Conservation (phyloP, 2,113 vertebrate genomes). For the Euleptes europaea region DNA sequence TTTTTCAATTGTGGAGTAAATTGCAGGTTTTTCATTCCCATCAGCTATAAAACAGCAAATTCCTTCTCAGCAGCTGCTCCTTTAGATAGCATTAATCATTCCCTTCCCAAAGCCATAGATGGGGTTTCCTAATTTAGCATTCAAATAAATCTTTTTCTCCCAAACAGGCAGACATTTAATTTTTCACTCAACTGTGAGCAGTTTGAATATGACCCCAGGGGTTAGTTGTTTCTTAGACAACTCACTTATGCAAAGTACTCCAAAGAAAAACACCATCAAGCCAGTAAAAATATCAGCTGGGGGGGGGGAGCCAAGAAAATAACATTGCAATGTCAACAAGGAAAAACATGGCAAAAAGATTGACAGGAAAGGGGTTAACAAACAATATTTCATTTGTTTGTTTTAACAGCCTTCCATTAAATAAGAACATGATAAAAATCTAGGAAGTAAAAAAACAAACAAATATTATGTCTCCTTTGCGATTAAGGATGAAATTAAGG, state of each 20-base stretch:
- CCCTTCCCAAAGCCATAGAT: neutral
- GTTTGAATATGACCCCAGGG: neutral
- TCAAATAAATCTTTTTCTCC: neutral
- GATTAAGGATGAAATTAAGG: neutral
- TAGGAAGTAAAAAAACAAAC: neutral
- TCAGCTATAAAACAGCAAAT: constrained; percentile 9
- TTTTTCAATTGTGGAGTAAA: neutral
- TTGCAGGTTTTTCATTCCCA: constrained; percentile 10
- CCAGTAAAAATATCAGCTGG: neutral
- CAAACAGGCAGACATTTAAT: neutral
- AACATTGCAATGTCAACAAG: neutral
- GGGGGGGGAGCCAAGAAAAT: neutral
- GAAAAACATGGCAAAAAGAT: neutral
- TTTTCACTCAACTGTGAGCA: neutral
- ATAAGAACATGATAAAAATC: neutral
- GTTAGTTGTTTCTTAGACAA: neutral
- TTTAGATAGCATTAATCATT: constrained; percentile 10
- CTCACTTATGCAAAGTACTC: neutral
- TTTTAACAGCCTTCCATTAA: neutral
- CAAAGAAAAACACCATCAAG: neutral
- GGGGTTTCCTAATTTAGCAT: constrained; percentile 1
- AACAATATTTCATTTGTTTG: neutral
- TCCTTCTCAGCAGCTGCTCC: neutral
- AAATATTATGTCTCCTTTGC: neutral
- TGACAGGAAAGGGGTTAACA: neutral